phyloP scores from a whole-genome alignment of 2,888 invertebrate genomes.

The Daptonema setosum region DNA sequence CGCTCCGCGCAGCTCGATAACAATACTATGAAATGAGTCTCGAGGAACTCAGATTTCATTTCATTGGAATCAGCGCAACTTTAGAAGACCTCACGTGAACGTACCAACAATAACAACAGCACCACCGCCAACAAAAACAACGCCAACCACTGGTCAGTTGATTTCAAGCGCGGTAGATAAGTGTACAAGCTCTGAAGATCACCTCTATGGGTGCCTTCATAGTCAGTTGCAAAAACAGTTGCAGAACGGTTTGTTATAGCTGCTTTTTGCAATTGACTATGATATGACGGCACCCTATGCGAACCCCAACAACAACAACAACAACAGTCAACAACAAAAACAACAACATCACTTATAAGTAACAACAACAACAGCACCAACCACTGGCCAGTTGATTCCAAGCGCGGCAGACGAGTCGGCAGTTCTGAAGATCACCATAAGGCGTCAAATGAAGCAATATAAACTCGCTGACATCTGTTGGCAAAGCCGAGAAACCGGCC shows the following conservation, averaged over 20 bases:
- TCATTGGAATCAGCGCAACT: background rate
- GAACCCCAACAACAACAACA: background rate
- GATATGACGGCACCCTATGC: too few relatives aligned
- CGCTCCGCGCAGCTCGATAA: background rate
- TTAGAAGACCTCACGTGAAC: slow-evolving; percentile 30
- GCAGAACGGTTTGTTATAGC: too few relatives aligned
- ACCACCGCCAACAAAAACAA: too few relatives aligned
- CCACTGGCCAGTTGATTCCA: slow-evolving; percentile 66
- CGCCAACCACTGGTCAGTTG: slow-evolving; percentile 56
- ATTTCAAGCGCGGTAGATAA: slow-evolving; percentile 68
- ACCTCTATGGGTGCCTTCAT: slow-evolving; percentile 73
- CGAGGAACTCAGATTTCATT: too few relatives aligned
- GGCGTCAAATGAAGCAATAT: slow-evolving; percentile 68
- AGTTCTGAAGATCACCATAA: slow-evolving; percentile 65
- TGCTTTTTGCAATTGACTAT: too few relatives aligned
- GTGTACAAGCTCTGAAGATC: slow-evolving; percentile 64
- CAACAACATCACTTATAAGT: slow-evolving; percentile 26
- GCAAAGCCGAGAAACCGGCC: slow-evolving; percentile 43
- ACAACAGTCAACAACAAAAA: background rate
- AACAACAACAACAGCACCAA: too few relatives aligned
- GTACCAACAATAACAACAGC: too few relatives aligned
- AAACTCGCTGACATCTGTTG: slow-evolving; percentile 78
- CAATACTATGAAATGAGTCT: background rate
- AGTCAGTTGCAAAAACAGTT: too few relatives aligned
- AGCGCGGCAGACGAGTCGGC: slow-evolving; percentile 59